phyloP scores from a whole-genome alignment of 1,140 invertebrate genomes.

The Penaeus chinensis region DNA sequence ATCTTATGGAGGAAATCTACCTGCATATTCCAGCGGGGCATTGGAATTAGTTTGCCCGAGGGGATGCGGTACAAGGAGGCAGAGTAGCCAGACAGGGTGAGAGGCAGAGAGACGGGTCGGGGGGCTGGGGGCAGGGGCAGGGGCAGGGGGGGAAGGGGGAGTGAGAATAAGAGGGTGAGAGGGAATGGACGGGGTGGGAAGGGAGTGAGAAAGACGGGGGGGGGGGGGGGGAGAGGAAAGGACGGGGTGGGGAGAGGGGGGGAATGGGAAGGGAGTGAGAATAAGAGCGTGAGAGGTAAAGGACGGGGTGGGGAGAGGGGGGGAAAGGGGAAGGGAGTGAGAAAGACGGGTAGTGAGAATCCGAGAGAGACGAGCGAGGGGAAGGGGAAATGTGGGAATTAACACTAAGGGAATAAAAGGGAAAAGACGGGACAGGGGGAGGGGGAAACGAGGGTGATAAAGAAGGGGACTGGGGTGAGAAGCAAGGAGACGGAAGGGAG shows the following conservation, averaged over 20 bases:
- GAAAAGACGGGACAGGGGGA: neutral
- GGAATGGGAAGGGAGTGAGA: neutral
- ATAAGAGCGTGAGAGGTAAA: neutral
- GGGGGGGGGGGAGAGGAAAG: too few relatives aligned
- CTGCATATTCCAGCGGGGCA: too few relatives aligned
- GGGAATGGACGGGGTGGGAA: neutral
- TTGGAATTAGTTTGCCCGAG: too few relatives aligned
- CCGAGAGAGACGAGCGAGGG: neutral
- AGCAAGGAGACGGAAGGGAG: neutral
- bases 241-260: neutral
- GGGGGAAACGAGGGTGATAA: neutral
- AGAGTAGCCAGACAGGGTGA: too few relatives aligned
- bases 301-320: slow-evolving; percentile 31
- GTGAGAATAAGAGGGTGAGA: neutral
- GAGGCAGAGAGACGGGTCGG: too few relatives aligned
- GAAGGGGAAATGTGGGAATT: neutral
- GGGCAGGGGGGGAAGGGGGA: neutral
- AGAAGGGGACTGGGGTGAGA: neutral
- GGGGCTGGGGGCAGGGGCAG: neutral
- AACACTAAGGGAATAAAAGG: neutral
- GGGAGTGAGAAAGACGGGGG: neutral
- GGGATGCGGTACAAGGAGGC: too few relatives aligned
- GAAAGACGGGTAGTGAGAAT: too few relatives aligned
- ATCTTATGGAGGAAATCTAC: too few relatives aligned
- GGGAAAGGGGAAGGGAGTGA: neutral